These are phyloP conservation scores for Vanessa tameamea DNA, from an alignment of 1,140 invertebrate genomes.

Conservation along the genomic window DNA sequence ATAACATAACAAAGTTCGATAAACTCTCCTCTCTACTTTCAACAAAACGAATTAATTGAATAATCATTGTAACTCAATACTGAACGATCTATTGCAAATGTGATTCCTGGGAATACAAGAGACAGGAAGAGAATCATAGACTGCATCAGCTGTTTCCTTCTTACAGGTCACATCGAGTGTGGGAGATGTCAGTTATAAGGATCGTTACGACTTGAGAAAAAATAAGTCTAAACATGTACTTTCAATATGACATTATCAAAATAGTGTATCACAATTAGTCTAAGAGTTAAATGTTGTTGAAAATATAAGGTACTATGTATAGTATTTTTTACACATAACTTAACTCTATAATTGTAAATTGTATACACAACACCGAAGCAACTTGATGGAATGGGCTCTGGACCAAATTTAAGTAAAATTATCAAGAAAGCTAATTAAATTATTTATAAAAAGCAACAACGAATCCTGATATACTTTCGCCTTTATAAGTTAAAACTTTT, in stretches of 20 bases:
- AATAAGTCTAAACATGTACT: neutral
- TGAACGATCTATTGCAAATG: conserved; percentile 8
- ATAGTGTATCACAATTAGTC: neutral
- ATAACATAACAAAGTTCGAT: neutral
- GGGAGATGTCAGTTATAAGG: neutral
- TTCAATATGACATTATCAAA: neutral
- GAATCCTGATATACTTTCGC: too few species aligned
- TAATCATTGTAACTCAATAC: conserved; percentile 9
- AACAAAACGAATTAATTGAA: neutral
- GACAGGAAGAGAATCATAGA: conserved; percentile 13
- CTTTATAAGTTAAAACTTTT: neutral
- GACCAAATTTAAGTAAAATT: too few species aligned
- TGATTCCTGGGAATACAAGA: neutral
- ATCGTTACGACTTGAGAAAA: neutral
- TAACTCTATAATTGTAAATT: too few species aligned
- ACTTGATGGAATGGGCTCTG: too few species aligned
- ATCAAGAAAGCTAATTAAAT: too few species aligned
- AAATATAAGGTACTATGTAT: too few species aligned
- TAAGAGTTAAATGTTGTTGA: too few species aligned
- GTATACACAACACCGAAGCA: too few species aligned
- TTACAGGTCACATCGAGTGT: neutral
- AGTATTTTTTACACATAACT: too few species aligned
- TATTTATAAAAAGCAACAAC: too few species aligned
- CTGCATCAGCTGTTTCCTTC: conserved; percentile 7
- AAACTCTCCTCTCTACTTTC: neutral